Evolutionary conservation across 2,113 vertebrate genomes (phyloP), one percentile per base, ranked within the genome.

Genomic region (Anser cygnoides): DNA sequence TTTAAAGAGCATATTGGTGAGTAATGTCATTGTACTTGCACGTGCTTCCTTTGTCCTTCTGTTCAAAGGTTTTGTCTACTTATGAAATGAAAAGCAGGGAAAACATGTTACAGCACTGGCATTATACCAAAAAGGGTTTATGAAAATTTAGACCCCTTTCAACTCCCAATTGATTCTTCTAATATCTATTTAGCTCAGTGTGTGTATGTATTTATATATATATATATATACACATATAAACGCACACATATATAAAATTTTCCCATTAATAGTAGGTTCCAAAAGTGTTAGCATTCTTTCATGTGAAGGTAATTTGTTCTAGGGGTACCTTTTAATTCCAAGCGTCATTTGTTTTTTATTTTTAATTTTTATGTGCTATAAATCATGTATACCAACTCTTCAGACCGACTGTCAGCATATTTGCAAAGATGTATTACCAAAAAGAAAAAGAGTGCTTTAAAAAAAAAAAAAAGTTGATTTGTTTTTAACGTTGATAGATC

Each of bases 21-120:
- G 66, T 90, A 76, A 78, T 83, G 39, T 66, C 66, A 31, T 1
- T 44, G 23, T 83, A 13, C 93, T 90, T 94, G 73, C 35, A 89
- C 65, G 20, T 22, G 29, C 85, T 91, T 93, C 77, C 77, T 96
- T 95, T 94, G 86, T 93, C 73, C 52, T 91, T 67, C 80, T 92
- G 25, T 83, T 94, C 50, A 85, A 66, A 90, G 75, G n/a, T 83
- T 87, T 86, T 76, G 35, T 43, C 70, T 95, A 50, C 67, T 92
- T 94, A 75, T 75, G 84, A 92, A 55, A 75, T 59, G 84, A 75
- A 71, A 44, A 67, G 57, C 37, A 46, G 62, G 70, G 65, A 23
- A 91, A 91, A 91, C 86, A 43, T 71, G 43, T 76, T 82, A 49
- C 2, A 18, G 23, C 43, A 17, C 44, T 80, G 41, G 19, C 70